Base-by-base conservation (phyloP, 2,113 vertebrate species). In the Bubo bubo region DNA sequence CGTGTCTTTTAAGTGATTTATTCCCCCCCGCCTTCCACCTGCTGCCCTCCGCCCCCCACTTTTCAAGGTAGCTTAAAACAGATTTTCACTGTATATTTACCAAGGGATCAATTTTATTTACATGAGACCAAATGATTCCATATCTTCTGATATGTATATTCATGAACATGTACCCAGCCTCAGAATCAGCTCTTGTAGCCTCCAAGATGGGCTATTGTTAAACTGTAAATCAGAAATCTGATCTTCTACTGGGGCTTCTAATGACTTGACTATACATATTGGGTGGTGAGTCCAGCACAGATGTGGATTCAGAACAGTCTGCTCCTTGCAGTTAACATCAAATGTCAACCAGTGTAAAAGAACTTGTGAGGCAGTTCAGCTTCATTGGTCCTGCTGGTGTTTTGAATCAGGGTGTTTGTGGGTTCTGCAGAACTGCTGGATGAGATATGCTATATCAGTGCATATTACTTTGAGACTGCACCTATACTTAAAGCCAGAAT, bases 1-100 rank as follows among this genome's bases (percentile, higher is more conserved):
- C 66, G 80, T 28, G 6, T 96, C 27, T 94, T 53, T 66, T 12
- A 47, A 15, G 6, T 22, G 26, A 83, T 15, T 56, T 41, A 82
- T 68, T 56, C n/a, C 1, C 2, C 3, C 1, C 2, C 1, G 3
- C 16, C 7, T 43, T 43, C 43, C 16, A 43, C 43, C 43, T 43
- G 43, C 43, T 45, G 43, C 16, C 30, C 4, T 2, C 26, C 8
- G 12, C 18, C 4, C 22, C 8, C 2, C 11, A 1, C 0, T 87
- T 91, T 49, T 60, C 16, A 34, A 64, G 7, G 30, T 37, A 60
- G 21, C 7, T 85, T 76, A 49, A 72, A 55, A 62, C 23, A 73
- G 56, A 70, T 85, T 94, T 84, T 86, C 47, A 6, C n/a, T 62
- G 27, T 35, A 3, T 71, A 3, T 28, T 67, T 67, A 35, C 62